Percentiles rank a stretch among this genome's conserved stretches.
Conservation (phyloP, 2,113 vertebrate genomes). For the Euleptes europaea region DNA sequence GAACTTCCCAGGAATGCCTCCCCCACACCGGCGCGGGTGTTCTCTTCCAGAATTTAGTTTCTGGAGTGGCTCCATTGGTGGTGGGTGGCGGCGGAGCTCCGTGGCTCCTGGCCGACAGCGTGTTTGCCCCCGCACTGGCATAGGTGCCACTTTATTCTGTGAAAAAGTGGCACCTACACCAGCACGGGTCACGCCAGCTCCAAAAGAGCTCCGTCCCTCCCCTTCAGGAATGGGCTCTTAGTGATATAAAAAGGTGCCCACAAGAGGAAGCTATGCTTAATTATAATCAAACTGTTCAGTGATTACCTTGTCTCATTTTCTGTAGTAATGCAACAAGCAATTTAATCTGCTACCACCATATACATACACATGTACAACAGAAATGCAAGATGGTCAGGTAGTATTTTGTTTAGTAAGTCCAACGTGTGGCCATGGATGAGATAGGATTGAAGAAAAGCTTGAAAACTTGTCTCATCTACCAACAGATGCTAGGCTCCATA, state of each 20-base stretch:
- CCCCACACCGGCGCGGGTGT: too few relatives aligned
- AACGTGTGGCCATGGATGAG: background rate
- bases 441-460: background rate
- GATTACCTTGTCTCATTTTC: background rate
- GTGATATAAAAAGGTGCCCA: slow-evolving; percentile 34
- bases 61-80: too few relatives aligned
- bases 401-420: background rate
- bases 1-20: too few relatives aligned
- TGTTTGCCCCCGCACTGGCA: too few relatives aligned
- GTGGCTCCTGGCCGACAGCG: too few relatives aligned
- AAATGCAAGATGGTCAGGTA: background rate
- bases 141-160: too few relatives aligned
- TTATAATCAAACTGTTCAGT: background rate
- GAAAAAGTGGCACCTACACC: too few relatives aligned
- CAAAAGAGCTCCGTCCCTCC: too few relatives aligned
- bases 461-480: background rate
- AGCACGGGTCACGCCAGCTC: too few relatives aligned
- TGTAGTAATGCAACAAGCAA: slow-evolving; percentile 8
- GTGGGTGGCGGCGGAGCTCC: too few relatives aligned
- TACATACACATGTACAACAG: background rate
- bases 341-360: slow-evolving; percentile 5
- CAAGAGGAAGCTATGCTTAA: background rate
- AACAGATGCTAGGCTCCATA: background rate
- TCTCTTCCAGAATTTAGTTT: too few relatives aligned
- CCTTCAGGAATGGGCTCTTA: too few relatives aligned